These are phyloP conservation scores for Cheilosia vernalis DNA, from an alignment of 2,888 invertebrate genomes.

Conservation along the genomic window DNA sequence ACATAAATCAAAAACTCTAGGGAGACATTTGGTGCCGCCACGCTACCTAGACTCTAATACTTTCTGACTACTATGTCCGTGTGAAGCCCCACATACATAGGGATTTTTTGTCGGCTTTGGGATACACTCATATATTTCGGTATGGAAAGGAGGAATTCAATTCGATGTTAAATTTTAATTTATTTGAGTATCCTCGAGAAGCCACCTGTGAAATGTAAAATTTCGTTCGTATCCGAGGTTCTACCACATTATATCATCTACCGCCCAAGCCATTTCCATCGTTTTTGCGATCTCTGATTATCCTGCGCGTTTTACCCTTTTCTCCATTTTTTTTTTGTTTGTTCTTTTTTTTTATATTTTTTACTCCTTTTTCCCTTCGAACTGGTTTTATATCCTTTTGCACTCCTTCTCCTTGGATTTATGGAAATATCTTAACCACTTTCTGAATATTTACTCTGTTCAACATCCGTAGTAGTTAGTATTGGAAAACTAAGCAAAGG, in stretches of 20 bases:
- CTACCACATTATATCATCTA: constrained; percentile 8
- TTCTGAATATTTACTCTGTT: constrained; percentile 46
- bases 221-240: constrained; percentile 27
- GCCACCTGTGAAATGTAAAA: constrained; percentile 75
- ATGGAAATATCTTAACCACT: constrained; percentile 62
- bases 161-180: constrained; percentile 75
- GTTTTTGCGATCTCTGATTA: constrained; percentile 42
- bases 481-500: not conserved
- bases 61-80: constrained; percentile 31
- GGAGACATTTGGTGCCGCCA: constrained; percentile 69
- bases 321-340: constrained; percentile 15
- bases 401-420: constrained; percentile 45
- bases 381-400: constrained; percentile 17
- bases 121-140: constrained; percentile 17
- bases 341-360: not conserved
- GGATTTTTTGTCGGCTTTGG: constrained; percentile 12
- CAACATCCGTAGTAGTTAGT: constrained; percentile 26
- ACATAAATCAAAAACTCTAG: constrained; percentile 75
- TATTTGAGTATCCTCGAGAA: constrained; percentile 73
- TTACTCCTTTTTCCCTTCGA: not conserved
- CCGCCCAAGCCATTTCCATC: constrained; percentile 5
- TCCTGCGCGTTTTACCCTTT: constrained; percentile 22
- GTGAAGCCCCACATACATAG: constrained; percentile 31
- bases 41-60: constrained; percentile 56
- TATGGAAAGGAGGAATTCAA: constrained; percentile 61